Percentiles rank a stretch among this genome's conserved stretches.
phyloP scores from a whole-genome alignment of 2,888 invertebrate genomes.

The Sphaeridia pumilis region DNA sequence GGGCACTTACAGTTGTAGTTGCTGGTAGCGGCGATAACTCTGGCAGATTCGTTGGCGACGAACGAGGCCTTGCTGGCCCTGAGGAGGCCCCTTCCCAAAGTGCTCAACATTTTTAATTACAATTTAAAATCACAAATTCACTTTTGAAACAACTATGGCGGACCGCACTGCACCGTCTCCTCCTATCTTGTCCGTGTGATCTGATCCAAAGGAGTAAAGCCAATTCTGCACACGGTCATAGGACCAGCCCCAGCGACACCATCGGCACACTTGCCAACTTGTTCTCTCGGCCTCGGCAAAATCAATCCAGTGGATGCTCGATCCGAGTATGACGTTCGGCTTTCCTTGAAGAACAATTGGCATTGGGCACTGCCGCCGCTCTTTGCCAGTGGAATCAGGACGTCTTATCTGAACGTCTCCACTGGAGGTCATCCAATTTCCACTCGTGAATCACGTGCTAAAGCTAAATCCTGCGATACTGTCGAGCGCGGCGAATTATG shows the following conservation, averaged over 20 bases:
- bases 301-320: too few relatives aligned
- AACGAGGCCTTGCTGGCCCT: conserved; percentile 47
- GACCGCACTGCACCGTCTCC: conserved; percentile 1
- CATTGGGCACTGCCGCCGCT: too few relatives aligned
- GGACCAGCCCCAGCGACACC: neutral
- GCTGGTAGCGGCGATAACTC: conserved; percentile 44
- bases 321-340: too few relatives aligned
- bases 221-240: neutral
- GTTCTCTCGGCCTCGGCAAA: neutral
- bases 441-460: too few relatives aligned
- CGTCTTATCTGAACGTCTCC: too few relatives aligned
- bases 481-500: too few relatives aligned
- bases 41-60: conserved; percentile 43
- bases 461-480: too few relatives aligned
- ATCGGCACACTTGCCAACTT: neutral
- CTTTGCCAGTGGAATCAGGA: too few relatives aligned
- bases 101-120: conserved; percentile 32
- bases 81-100: conserved; percentile 41
- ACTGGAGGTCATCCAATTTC: too few relatives aligned
- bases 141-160: conserved; percentile 8
- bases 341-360: too few relatives aligned
- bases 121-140: neutral
- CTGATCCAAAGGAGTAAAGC: conserved; percentile 6
- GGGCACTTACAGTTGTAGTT: conserved; percentile 36
- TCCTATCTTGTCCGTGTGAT: neutral